Percentiles rank a stretch among this genome's conserved stretches.
Evolutionary conservation across 2,113 vertebrate species (phyloP).

Genomic region (Pontoporia blainvillei): DNA sequence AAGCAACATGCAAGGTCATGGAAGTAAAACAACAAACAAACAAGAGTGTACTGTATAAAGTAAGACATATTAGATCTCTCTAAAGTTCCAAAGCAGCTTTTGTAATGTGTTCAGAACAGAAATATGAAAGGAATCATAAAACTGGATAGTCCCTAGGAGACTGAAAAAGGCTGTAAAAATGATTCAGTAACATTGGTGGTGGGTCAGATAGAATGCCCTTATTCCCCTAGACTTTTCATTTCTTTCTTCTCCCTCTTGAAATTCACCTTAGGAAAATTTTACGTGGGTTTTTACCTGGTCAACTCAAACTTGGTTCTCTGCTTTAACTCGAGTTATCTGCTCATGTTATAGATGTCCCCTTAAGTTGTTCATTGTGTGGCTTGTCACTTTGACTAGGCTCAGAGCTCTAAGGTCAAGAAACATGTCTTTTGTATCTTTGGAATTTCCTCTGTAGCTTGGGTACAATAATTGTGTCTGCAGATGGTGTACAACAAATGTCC

Average conservation of each 20-base stretch:
- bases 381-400: neutral
- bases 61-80: neutral
- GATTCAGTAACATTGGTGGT: neutral
- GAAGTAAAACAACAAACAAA: neutral
- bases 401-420: neutral
- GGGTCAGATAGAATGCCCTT: neutral
- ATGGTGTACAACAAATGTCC: neutral
- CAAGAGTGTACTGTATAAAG: neutral
- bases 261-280: constrained; percentile 15
- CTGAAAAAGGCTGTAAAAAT: neutral
- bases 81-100: neutral
- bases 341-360: neutral
- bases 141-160: neutral
- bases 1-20: neutral
- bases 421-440: neutral
- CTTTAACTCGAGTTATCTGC: neutral
- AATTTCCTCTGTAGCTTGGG: neutral
- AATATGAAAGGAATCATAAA: neutral
- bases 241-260: neutral
- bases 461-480: neutral
- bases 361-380: neutral
- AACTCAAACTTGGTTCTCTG: neutral
- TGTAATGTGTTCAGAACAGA: neutral
- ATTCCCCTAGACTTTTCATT: neutral
- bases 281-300: neutral